These are phyloP conservation scores for Penaeus monodon DNA, from an alignment of 2,888 invertebrate genomes.

Conservation along the genomic window DNA sequence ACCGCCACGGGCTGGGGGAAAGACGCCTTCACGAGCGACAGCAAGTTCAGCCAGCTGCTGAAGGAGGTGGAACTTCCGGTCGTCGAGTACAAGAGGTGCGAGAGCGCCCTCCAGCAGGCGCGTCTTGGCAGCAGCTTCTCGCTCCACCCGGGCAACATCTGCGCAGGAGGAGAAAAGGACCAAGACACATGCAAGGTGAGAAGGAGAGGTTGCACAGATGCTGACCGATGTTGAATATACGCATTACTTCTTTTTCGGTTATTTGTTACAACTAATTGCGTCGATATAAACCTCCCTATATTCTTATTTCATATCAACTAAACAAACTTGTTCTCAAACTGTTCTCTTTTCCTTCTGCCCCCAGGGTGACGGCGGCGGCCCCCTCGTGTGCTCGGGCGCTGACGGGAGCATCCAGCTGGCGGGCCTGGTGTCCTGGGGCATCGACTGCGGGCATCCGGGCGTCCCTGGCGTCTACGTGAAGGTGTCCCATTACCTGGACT, in stretches of 20 bases:
- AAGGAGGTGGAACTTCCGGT: slow-evolving; percentile 58
- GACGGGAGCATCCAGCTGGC: slow-evolving; percentile 91
- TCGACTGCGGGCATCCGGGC: slow-evolving; percentile 88
- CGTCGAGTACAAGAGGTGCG: slow-evolving; percentile 21
- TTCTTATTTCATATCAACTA: not conserved
- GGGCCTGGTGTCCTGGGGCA: slow-evolving; percentile 95
- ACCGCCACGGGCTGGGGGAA: slow-evolving; percentile 99
- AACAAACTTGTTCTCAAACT: not conserved
- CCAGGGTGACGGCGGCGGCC: slow-evolving; percentile 89
- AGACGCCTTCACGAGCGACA: slow-evolving; percentile 79
- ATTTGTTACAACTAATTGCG: too few species aligned
- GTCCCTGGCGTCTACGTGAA: slow-evolving; percentile 92
- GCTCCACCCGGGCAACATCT: slow-evolving; percentile 50
- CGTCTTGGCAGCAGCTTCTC: slow-evolving; percentile 38
- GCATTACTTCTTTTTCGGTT: too few species aligned
- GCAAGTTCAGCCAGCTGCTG: slow-evolving; percentile 52
- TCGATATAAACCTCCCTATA: not conserved
- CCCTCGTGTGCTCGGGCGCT: slow-evolving; percentile 83
- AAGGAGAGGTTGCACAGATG: too few species aligned
- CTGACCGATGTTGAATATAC: too few species aligned
- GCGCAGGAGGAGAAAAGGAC: slow-evolving; percentile 54
- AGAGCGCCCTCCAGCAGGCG: slow-evolving; percentile 29
- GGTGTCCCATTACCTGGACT: slow-evolving; percentile 88
- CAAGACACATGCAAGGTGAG: slow-evolving; percentile 57
- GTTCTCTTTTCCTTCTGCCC: slow-evolving; percentile 1